Evolutionary conservation across 2,888 invertebrate genomes (phyloP), one percentile per base, ranked within the genome.

Genomic region (Galerucella nymphaeae): DNA sequence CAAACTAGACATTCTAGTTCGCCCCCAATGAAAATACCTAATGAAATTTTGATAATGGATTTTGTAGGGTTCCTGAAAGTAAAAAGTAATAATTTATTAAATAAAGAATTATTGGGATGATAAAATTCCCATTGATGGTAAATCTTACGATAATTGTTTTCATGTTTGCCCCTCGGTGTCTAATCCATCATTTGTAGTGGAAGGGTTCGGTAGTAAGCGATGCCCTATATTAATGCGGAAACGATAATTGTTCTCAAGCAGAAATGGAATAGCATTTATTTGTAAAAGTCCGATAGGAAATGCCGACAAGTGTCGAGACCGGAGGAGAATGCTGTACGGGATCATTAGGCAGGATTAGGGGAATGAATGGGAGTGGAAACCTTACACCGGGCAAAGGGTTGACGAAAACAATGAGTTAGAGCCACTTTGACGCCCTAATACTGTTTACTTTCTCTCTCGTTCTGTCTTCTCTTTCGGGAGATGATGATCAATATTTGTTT

Each of bases 151-250:
- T 80, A 81, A 82, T 82, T 82, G 81, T 82, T 81, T 81, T 81
- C 76, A 74, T 79, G 82, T 81, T 80, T 77, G 80, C 78, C 81
- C 80, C 78, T 77, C 76, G 75, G 78, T 77, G 76, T 78, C 79
- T 82, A 82, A 84, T 84, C 84, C 81, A 84, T 84, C 85, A 84
- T 84, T 84, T 82, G 83, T 78, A 73, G 71, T 59, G 66, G 69
- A 81, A 82, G 82, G 84, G 83, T 83, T 82, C 77, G 77, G 77
- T 73, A 76, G 67, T 70, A 77, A 77, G 74, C 79, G 77, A 75
- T 79, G 76, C 75, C 77, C 75, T 78, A 77, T 83, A 83, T 82
- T 82, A 84, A 84, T 83, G 83, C 84, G 84, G 85, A 86, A 86
- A 85, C 85, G 84, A 85, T 86, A 85, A 86, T 86, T 85, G 85